Base-by-base conservation (phyloP, 2,888 invertebrate species). In the Diarsia dahlii region DNA sequence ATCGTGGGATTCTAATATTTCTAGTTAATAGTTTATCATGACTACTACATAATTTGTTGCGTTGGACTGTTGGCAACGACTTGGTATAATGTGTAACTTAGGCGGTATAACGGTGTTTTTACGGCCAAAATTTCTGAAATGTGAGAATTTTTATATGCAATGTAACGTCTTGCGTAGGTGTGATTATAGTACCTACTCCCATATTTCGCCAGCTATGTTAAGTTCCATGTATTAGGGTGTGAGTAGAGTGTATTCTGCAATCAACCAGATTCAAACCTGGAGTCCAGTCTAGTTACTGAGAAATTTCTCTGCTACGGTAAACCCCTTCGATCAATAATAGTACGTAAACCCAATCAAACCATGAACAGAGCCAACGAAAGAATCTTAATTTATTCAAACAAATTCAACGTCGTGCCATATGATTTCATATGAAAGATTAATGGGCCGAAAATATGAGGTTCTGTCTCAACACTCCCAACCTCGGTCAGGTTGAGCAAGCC, bases 1-100 rank as follows among this genome's bases (percentile, higher is more conserved):
- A 83, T 66, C 83, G 84, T 83, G 83, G 60, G 84, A 83, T 83
- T 64, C 65, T 52, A 80, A 74, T 81, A 39, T 74, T n/a, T 74
- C 1, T 81, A 68, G 72, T 86, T 74, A n/a, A n/a, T n/a, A n/a
- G n/a, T n/a, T n/a, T n/a, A 83, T 72, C 54, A 52, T 64, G 46
- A 39, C 18, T 60, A 56, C 63, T 63, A 50, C 56, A 68, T 71
- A 64, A 20, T 65, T 63, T 71, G 34, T 62, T 39, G 28, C 64
- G 34, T 9, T 48, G 45, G 28, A 20, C 34, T 65, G 12, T 64
- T 64, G 70, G 28, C 23, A 63, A 81, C 20, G 10, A 69, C 20
- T 45, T 45, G 8, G 28, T 28, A 9, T 23, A 56, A 9, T 54
- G 18, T 66, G 54, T 60, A 45, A 68, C 62, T 62, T 15, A 46